Percentiles rank a stretch among this genome's conserved stretches.
phyloP scores from a whole-genome alignment of 2,113 vertebrate genomes.

The Oreochromis niloticus region DNA sequence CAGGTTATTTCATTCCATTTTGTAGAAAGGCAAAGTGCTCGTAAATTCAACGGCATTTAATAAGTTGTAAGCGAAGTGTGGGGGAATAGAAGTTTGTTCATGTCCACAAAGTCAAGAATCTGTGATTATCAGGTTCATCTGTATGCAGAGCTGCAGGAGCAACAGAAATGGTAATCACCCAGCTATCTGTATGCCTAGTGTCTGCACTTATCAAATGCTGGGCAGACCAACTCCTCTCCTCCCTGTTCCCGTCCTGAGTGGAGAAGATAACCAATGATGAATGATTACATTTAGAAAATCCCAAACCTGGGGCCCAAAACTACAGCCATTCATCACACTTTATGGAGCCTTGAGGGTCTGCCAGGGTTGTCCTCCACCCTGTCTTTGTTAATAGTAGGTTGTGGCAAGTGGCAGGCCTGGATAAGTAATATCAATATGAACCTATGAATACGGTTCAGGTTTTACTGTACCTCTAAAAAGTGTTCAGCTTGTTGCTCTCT shows the following conservation, averaged over 20 bases:
- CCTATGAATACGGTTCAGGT: not conserved
- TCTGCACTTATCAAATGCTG: slow-evolving; percentile 59
- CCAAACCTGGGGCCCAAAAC: slow-evolving; percentile 48
- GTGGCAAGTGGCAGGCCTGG: slow-evolving; percentile 44
- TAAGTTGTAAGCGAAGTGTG: slow-evolving; percentile 22
- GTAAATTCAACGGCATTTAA: slow-evolving; percentile 34
- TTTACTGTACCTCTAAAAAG: slow-evolving; percentile 88
- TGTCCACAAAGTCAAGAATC: slow-evolving; percentile 36
- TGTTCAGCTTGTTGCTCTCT: slow-evolving; percentile 96
- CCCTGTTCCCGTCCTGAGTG: slow-evolving; percentile 49
- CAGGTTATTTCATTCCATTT: slow-evolving; percentile 42
- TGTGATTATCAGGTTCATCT: slow-evolving; percentile 65
- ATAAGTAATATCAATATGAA: slow-evolving; percentile 54
- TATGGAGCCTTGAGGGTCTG: slow-evolving; percentile 55
- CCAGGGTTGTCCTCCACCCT: slow-evolving; percentile 48
- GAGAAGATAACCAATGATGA: slow-evolving; percentile 68
- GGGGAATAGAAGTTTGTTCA: slow-evolving; percentile 36
- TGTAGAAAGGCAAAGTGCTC: slow-evolving; percentile 12
- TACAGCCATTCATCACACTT: slow-evolving; percentile 59
- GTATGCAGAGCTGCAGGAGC: slow-evolving; percentile 55
- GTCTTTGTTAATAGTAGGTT: slow-evolving; percentile 45
- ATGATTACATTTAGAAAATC: slow-evolving; percentile 64
- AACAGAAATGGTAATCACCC: slow-evolving; percentile 57
- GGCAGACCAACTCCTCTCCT: slow-evolving; percentile 36
- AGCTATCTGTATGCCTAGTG: slow-evolving; percentile 61